Percentiles rank a stretch among this genome's conserved stretches.
Conservation (phyloP, 35 echinoderm and acorn worm species). For the Patiria miniata region DNA sequence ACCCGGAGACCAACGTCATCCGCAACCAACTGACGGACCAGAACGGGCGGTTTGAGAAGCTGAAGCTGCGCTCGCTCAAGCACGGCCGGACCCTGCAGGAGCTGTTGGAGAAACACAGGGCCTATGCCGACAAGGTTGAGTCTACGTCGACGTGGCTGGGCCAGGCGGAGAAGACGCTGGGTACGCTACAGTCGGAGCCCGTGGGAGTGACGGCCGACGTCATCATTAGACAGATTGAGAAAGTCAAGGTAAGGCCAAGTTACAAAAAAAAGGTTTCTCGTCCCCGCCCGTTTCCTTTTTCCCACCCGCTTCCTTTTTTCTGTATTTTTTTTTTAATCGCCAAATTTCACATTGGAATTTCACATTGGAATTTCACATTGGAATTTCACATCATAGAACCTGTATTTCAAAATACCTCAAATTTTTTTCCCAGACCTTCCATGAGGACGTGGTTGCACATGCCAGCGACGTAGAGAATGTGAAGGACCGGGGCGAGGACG, state of each 20-base stretch:
- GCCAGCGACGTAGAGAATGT: constrained; percentile 89
- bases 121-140: constrained; percentile 52
- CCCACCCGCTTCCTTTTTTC: no score
- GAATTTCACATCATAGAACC: no score
- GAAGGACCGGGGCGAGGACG: constrained; percentile 66
- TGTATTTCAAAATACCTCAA: no score
- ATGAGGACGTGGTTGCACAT: constrained; percentile 82
- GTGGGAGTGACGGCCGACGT: constrained; percentile 71
- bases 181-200: constrained; percentile 70
- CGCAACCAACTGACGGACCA: constrained; percentile 55
- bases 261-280: no score
- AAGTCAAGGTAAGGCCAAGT: constrained; percentile 74
- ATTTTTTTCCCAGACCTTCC: constrained; percentile 59
- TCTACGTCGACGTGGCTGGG: constrained; percentile 61
- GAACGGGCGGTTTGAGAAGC: constrained; percentile 74
- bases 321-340: no score
- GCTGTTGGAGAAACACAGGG: constrained; percentile 77
- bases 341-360: no score
- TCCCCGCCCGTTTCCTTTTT: no score
- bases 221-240: constrained; percentile 70
- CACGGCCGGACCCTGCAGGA: constrained; percentile 57
- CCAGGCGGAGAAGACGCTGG: constrained; percentile 60
- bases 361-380: no score
- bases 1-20: constrained; percentile 64
- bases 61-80: constrained; percentile 71